phyloP scores from a whole-genome alignment of 2,113 vertebrate genomes.

The Cynocephalus volans region DNA sequence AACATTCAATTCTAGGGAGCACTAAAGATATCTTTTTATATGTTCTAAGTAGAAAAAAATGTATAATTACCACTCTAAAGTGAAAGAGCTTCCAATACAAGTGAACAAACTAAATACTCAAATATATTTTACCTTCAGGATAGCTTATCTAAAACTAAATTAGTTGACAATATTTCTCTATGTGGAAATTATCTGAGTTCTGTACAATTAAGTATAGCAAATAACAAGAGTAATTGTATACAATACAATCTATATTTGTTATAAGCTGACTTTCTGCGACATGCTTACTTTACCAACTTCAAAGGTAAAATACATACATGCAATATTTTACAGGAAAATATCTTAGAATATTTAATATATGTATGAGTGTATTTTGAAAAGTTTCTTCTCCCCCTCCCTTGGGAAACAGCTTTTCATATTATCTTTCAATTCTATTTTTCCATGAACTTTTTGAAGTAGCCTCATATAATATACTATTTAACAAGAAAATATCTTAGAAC shows the following conservation, averaged over 20 bases:
- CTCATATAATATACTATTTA: neutral
- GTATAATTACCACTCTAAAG: neutral
- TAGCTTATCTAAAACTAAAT: neutral
- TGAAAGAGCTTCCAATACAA: conserved; percentile 39
- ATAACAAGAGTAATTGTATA: neutral
- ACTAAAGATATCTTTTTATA: neutral
- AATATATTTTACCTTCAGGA: conserved; percentile 14
- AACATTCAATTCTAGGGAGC: neutral
- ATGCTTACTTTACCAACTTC: conserved; percentile 10
- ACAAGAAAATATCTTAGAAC: conserved; percentile 15
- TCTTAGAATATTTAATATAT: neutral
- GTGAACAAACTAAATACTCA: neutral
- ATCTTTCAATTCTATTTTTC: too few relatives aligned
- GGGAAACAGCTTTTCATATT: too few relatives aligned
- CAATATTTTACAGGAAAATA: conserved; percentile 37
- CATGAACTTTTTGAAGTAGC: too few relatives aligned
- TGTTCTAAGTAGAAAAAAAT: neutral
- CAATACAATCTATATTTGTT: neutral
- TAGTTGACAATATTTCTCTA: neutral
- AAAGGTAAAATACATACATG: neutral
- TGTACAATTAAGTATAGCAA: neutral
- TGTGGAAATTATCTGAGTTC: neutral
- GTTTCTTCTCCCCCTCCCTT: too few relatives aligned
- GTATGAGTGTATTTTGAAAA: too few relatives aligned
- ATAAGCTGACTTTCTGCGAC: neutral